Base-by-base conservation (phyloP, 2,797 vertebrate species). In the Sebastolobus alascanus region DNA sequence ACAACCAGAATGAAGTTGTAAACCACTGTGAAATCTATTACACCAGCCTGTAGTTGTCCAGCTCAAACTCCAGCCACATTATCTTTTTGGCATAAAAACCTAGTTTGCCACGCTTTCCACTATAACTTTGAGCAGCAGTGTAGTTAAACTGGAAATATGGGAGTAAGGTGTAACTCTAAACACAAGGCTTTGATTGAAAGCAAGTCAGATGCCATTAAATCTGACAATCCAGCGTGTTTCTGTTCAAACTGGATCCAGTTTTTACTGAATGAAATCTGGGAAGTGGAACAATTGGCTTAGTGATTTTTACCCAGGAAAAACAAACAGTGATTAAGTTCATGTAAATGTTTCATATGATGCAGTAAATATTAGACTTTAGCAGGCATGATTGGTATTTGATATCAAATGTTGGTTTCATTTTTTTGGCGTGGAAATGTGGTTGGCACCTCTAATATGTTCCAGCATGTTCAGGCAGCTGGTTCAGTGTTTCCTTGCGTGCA, bases 281-380 rank as follows among this genome's bases (percentile, higher is more conserved):
- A 77, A 65, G 46, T 61, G 22, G 25, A 72, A 61, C 68, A 52
- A 29, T 58, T 60, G 7, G 1, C 59, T 16, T 77, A 14, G 67
- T 82, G 8, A 77, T 72, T 82, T 81, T 88, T 58, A 78, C 16
- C 27, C 16, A 18, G 59, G 35, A 74, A 72, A 61, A 74, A 77
- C 61, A 79, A 87, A 84, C 60, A 76, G 9, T 35, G 40, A 72
- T 79, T 84, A 31, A 70, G 9, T 77, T 38, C 25, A 64, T 84
- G 29, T 80, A 82, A 86, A 90, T 83, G 61, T 86, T 77, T 79
- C 54, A 75, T 64, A 8, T 55, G 35, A 74, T 70, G 14, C 9
- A 72, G 52, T 73, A 81, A 77, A 80, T 68, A 60, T 70, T 31
- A 27, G 22, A 70, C 10, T 60, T 82, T 75, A 83, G 82, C 68